These are phyloP conservation scores for Anabas testudineus DNA, from an alignment of 2,797 vertebrate species.

Conservation along the genomic window DNA sequence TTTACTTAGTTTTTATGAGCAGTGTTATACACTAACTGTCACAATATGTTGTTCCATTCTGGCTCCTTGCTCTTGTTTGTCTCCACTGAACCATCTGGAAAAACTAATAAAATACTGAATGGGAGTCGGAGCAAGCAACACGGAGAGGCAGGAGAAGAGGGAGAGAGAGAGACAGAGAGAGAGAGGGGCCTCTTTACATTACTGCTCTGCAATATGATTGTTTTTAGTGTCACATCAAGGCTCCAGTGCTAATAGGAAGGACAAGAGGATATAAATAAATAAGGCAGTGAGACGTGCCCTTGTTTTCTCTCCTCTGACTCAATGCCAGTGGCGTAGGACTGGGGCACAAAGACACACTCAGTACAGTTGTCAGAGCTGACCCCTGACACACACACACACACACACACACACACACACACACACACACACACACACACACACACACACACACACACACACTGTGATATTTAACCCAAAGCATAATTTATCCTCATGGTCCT, in stretches of 20 bases:
- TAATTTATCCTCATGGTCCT: constrained; percentile 47
- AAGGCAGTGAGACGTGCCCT: constrained; percentile 72
- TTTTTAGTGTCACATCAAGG: constrained; percentile 55
- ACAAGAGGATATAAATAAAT: constrained; percentile 67
- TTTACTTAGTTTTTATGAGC: constrained; percentile 6
- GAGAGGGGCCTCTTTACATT: constrained; percentile 44
- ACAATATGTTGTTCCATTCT: constrained; percentile 24
- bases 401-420: constrained; percentile 25
- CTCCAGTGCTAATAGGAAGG: constrained; percentile 58
- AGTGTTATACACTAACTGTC: constrained; percentile 34
- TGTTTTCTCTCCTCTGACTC: constrained; percentile 80
- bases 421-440: constrained; percentile 79
- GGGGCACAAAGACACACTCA: constrained; percentile 80
- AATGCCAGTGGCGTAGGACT: constrained; percentile 75
- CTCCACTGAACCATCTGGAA: constrained; percentile 69
- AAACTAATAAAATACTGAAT: constrained; percentile 70
- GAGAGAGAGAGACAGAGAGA: constrained; percentile 11
- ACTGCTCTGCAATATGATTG: constrained; percentile 56
- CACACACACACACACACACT: constrained; percentile 34
- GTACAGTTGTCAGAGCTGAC: constrained; percentile 62
- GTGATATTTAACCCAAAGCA: constrained; percentile 50
- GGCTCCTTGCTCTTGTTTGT: constrained; percentile 56
- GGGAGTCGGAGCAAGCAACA: constrained; percentile 64
- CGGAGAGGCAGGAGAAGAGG: constrained; percentile 9
- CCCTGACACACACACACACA: constrained; percentile 52